phyloP scores from a whole-genome alignment of 2,888 invertebrate species.

The Ypsolopha scabrella region DNA sequence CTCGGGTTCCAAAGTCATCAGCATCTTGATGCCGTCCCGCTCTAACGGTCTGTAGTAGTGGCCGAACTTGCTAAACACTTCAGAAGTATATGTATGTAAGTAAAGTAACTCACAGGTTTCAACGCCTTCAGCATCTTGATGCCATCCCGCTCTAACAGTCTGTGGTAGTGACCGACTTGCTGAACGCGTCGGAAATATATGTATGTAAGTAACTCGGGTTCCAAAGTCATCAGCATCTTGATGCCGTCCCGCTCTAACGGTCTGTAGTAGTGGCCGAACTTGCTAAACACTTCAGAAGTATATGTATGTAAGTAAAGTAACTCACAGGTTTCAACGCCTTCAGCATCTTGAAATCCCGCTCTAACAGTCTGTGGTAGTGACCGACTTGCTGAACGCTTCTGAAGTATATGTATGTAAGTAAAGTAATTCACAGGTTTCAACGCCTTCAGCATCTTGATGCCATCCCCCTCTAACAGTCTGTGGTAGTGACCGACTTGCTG shows the following conservation, averaged over 20 bases:
- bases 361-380: constrained; percentile 92
- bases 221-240: constrained; percentile 81
- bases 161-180: constrained; percentile 93
- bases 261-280: constrained; percentile 86
- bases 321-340: constrained; percentile 90
- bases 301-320: constrained; percentile 44
- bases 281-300: background rate
- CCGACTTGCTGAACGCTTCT: constrained; percentile 94
- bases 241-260: constrained; percentile 87
- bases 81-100: constrained; percentile 43
- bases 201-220: constrained; percentile 62
- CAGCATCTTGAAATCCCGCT: constrained; percentile 88
- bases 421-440: constrained; percentile 82
- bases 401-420: constrained; percentile 61
- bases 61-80: constrained; percentile 59
- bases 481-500: constrained; percentile 93
- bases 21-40: constrained; percentile 81
- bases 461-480: constrained; percentile 89
- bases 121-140: constrained; percentile 89
- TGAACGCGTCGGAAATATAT: constrained; percentile 88
- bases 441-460: constrained; percentile 88
- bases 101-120: constrained; percentile 75
- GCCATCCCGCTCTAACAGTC: constrained; percentile 91
- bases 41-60: constrained; percentile 90
- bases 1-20: constrained; percentile 82